A percentile compares a stretch with the other conserved stretches of the same genome.
phyloP scores from a whole-genome alignment of 2,113 vertebrate genomes.

The Oreochromis spilurus region DNA sequence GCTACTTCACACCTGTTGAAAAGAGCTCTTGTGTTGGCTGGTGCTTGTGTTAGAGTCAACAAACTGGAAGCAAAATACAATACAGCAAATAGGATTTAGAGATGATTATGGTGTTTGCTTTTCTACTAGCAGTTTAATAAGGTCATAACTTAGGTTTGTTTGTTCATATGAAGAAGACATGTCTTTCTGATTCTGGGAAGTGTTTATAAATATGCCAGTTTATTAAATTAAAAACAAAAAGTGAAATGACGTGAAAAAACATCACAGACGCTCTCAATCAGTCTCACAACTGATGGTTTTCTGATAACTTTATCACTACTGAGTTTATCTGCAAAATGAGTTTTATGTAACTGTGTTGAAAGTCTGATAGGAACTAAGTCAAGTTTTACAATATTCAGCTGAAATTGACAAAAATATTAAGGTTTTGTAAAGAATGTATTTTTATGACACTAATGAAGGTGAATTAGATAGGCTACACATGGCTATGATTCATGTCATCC shows the following conservation, averaged over 20 bases:
- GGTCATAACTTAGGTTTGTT: slow-evolving; percentile 1
- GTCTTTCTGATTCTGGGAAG: neutral
- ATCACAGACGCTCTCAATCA: neutral
- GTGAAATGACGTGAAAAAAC: neutral
- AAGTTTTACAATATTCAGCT: neutral
- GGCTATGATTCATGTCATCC: neutral
- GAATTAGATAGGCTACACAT: neutral
- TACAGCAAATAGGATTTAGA: slow-evolving; percentile 22
- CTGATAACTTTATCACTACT: neutral
- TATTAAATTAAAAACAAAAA: rapidly evolving
- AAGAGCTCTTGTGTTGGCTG: neutral
- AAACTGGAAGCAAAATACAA: neutral
- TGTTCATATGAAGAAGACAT: slow-evolving; percentile 7
- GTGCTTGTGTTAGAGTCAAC: neutral
- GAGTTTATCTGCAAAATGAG: neutral
- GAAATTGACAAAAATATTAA: neutral
- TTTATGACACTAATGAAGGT: neutral
- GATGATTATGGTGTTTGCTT: neutral
- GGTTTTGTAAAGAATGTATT: neutral
- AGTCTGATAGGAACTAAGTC: neutral
- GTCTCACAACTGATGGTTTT: neutral
- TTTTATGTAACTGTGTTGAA: neutral
- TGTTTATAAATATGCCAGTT: neutral
- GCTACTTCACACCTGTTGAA: neutral
- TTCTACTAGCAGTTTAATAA: neutral